Conservation (phyloP, 2,113 vertebrate genomes). For the Meriones unguiculatus region DNA sequence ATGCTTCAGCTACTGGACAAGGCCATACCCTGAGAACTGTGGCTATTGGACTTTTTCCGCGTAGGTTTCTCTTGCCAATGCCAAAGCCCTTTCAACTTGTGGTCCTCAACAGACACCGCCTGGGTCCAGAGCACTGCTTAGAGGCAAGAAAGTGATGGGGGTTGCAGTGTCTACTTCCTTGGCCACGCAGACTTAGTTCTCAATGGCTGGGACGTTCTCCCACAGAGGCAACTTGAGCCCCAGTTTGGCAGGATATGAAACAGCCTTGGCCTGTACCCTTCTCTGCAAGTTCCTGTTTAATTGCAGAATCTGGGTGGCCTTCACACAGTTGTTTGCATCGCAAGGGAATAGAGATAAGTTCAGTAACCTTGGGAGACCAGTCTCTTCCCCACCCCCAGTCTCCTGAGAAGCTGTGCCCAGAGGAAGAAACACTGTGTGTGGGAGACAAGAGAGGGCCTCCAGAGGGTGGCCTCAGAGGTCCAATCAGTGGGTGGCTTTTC, state of each 20-base stretch:
- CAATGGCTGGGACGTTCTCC: neutral
- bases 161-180: neutral
- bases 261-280: slow-evolving; percentile 51
- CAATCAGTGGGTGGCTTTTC: neutral
- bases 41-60: neutral
- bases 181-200: neutral
- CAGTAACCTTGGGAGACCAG: slow-evolving; percentile 56
- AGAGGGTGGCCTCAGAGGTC: neutral
- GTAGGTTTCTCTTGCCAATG: neutral
- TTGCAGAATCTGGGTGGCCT: slow-evolving; percentile 71
- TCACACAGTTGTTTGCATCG: slow-evolving; percentile 56
- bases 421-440: slow-evolving; percentile 65
- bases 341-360: slow-evolving; percentile 62
- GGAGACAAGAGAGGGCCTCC: slow-evolving; percentile 55
- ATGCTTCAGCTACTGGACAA: neutral
- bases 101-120: neutral
- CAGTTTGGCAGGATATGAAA: slow-evolving; percentile 70
- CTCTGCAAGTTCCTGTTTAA: slow-evolving; percentile 70
- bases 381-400: slow-evolving; percentile 43
- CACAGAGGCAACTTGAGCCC: slow-evolving; percentile 67
- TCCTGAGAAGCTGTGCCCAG: slow-evolving; percentile 60
- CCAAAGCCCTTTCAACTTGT: slow-evolving; percentile 30
- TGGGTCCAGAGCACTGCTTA: neutral
- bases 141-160: neutral
- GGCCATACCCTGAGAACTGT: neutral